Base-by-base conservation (phyloP, 1,140 invertebrate species). In the Micrasema longulum region DNA sequence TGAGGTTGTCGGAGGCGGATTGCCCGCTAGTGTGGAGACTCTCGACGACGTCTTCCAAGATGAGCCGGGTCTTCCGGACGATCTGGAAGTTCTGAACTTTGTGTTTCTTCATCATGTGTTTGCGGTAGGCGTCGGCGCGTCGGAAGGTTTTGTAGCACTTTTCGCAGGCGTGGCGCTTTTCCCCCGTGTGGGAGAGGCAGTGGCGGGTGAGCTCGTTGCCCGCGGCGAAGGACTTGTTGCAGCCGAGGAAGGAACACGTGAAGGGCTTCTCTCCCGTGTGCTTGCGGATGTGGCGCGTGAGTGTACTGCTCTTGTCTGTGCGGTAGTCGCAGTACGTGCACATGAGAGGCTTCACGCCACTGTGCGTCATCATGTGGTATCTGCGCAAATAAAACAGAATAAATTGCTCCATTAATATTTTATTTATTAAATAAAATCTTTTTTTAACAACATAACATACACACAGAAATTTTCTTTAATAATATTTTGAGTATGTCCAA, bases 341-440 rank as follows among this genome's bases (percentile, higher is more conserved):
- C 43, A 14, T 11, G 18, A 65, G 22, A 1, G 41, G 41, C 45
- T 65, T 65, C 43, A 48, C 62, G 6, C 45, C 62, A 10, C 45
- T 65, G 62, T 65, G 62, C 4, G 62, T 48, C 62, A 65, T 65
- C 62, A 65, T 65, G 43, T 65, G 62, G 62, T 65, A 48, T 14
- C 62, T 65, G 57, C 1, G n/a, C 38, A 43, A 43, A 10, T 14
- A 6, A 45, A 12, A 45, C 11, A 3, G 41, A 45, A 45, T n/a
- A 11, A n/a, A n/a, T n/a, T n/a, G n/a, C n/a, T 41, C 11, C 11
- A 41, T 12, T 2, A 41, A 2, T 41, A 12, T 2, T 12, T 41
- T 41, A 41, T 41, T 10, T 41, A 12, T 2, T 41, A 41, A 41
- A 41, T 41, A 5, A 38, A 38, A 38, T 38, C 36, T 7, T 38